A percentile compares a stretch with the other conserved stretches of the same genome.
Conservation (phyloP, 2,888 invertebrate genomes). For the Strigamia maritima region DNA sequence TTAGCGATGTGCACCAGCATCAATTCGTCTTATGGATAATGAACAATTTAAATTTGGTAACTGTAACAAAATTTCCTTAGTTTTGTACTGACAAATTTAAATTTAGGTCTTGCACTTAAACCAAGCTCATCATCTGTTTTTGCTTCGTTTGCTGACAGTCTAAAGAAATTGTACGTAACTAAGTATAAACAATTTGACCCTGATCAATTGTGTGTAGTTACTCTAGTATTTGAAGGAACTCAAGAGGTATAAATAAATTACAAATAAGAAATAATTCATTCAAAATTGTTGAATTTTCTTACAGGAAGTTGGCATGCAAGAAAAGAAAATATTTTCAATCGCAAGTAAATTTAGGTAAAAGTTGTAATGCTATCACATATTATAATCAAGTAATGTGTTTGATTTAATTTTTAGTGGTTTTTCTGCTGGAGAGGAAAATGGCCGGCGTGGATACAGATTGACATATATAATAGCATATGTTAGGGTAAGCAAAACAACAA, state of each 20-base stretch:
- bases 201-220: constrained; percentile 79
- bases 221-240: constrained; percentile 82
- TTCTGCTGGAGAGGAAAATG: constrained; percentile 88
- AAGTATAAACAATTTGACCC: constrained; percentile 81
- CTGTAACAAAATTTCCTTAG: constrained; percentile 38
- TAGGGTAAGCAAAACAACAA: constrained; percentile 61
- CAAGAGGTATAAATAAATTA: constrained; percentile 50
- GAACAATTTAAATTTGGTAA: constrained; percentile 89
- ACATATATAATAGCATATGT: constrained; percentile 98
- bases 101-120: constrained; percentile 55
- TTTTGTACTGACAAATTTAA: neutral
- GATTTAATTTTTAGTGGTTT: constrained; percentile 60
- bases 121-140: constrained; percentile 58
- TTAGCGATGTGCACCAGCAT: constrained; percentile 86
- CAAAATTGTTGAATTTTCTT: constrained; percentile 21
- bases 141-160: constrained; percentile 67
- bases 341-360: constrained; percentile 65
- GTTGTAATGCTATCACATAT: neutral
- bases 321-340: constrained; percentile 73
- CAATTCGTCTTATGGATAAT: constrained; percentile 94
- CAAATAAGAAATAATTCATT: neutral
- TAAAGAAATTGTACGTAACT: constrained; percentile 84
- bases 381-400: neutral
- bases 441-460: constrained; percentile 89
- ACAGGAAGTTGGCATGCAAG: constrained; percentile 69